Evolutionary conservation across 2,888 invertebrate genomes (phyloP).

Genomic region (Macaria liturata): DNA sequence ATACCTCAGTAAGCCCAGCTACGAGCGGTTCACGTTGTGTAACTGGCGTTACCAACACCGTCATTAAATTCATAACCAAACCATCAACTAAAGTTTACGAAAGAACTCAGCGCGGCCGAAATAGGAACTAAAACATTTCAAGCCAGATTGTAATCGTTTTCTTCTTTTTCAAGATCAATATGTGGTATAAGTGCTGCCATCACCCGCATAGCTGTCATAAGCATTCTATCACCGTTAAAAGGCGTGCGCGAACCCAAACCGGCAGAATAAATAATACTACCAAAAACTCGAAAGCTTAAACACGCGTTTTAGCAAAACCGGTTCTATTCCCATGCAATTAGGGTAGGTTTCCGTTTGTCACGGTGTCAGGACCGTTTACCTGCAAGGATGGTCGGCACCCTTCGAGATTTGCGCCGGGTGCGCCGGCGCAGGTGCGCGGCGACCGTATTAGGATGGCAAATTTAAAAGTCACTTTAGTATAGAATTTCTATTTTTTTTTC

Average conservation of each 20-base stretch:
- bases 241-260: conserved; percentile 22
- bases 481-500: too few species aligned
- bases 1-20: conserved; percentile 31
- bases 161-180: too few species aligned
- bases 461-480: conserved; percentile 53
- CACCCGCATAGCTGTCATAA: too few species aligned
- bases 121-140: too few species aligned
- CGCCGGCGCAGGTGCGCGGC: conserved; percentile 72
- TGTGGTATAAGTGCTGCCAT: too few species aligned
- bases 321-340: conserved; percentile 44
- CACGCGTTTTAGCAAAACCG: conserved; percentile 39
- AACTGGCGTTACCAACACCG: conserved; percentile 41
- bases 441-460: conserved; percentile 60
- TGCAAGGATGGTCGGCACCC: conserved; percentile 67
- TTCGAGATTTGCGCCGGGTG: conserved; percentile 77
- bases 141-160: too few species aligned
- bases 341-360: conserved; percentile 44
- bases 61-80: conserved; percentile 46
- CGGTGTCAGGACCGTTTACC: conserved; percentile 65
- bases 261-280: too few species aligned
- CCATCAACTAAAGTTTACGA: conserved; percentile 30
- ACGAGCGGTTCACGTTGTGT: conserved; percentile 48
- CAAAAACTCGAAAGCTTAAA: conserved; percentile 28
- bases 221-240: conserved; percentile 31
- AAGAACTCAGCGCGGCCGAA: too few species aligned